phyloP scores from a whole-genome alignment of 1,140 invertebrate genomes.

The Acromyrmex heyeri region DNA sequence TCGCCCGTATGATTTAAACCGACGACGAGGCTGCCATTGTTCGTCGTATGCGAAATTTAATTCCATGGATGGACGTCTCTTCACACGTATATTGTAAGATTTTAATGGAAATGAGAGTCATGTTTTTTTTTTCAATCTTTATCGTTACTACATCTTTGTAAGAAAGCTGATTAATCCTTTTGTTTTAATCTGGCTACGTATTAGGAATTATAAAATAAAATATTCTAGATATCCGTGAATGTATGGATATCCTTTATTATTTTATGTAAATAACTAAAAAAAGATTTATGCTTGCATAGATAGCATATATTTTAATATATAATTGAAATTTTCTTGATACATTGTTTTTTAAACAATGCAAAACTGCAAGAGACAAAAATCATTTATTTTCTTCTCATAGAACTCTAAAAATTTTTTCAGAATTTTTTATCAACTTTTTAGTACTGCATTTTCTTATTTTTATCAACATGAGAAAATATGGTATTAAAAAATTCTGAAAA shows the following conservation, averaged over 20 bases:
- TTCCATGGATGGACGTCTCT: conserved; percentile 4
- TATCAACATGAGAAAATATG: too few species aligned
- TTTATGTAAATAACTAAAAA: neutral
- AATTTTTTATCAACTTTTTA: too few species aligned
- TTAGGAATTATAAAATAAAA: neutral
- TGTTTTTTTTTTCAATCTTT: neutral
- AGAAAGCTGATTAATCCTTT: neutral
- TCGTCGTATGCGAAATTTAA: conserved; percentile 21
- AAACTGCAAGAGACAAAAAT: too few species aligned
- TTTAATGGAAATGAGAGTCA: neutral
- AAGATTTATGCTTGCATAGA: neutral
- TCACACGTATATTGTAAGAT: neutral
- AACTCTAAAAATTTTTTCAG: too few species aligned
- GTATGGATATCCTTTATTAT: neutral
- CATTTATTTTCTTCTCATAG: too few species aligned
- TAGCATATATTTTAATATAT: neutral
- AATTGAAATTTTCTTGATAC: neutral
- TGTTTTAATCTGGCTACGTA: neutral
- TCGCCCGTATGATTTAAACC: conserved; percentile 42
- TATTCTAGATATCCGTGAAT: too few species aligned
- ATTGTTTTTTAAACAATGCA: neutral
- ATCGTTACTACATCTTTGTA: neutral
- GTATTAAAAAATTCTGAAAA: too few species aligned
- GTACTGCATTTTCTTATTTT: too few species aligned
- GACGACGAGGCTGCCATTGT: conserved; percentile 30